Percentiles rank a stretch among this genome's conserved stretches.
Conservation (phyloP, 2,797 vertebrate genomes). For the Euthynnus affinis region DNA sequence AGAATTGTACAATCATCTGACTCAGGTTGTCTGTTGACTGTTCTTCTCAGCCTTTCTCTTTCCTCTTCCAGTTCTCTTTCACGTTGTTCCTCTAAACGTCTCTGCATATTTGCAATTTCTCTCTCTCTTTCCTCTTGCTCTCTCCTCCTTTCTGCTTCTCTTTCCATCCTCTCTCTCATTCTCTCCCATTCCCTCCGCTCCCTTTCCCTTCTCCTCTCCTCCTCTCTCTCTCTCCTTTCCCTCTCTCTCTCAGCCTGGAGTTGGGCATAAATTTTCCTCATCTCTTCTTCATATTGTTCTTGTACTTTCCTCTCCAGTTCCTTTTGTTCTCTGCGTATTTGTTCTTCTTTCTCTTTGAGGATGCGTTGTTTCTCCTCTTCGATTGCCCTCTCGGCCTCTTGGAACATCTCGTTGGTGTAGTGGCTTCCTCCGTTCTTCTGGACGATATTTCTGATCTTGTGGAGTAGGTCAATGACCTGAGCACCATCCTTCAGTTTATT, state of each 20-base stretch:
- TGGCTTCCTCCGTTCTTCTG: conserved; percentile 38
- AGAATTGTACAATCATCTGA: too few relatives aligned
- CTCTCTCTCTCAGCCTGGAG: background rate
- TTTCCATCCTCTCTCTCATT: background rate
- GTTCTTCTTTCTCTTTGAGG: conserved; percentile 12
- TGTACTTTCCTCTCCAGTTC: background rate
- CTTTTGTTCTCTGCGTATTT: conserved; percentile 14
- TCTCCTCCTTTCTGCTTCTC: background rate
- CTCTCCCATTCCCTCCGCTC: too few relatives aligned
- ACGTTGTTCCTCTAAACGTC: background rate
- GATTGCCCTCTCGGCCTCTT: background rate
- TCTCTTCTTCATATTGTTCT: background rate
- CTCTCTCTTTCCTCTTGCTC: background rate
- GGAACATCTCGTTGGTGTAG: conserved; percentile 50
- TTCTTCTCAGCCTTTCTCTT: background rate
- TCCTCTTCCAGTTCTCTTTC: background rate
- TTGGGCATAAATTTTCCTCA: background rate
- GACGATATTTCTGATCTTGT: background rate
- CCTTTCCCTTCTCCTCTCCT: background rate
- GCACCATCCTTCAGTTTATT: background rate
- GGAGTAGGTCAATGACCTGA: too few relatives aligned
- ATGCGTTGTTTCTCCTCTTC: conserved; percentile 23
- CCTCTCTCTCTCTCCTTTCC: background rate
- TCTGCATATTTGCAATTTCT: background rate
- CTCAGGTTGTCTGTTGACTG: too few relatives aligned